Evolutionary conservation across 2,888 invertebrate species (phyloP).

Genomic region (Gastracanthus pulcherrimus): DNA sequence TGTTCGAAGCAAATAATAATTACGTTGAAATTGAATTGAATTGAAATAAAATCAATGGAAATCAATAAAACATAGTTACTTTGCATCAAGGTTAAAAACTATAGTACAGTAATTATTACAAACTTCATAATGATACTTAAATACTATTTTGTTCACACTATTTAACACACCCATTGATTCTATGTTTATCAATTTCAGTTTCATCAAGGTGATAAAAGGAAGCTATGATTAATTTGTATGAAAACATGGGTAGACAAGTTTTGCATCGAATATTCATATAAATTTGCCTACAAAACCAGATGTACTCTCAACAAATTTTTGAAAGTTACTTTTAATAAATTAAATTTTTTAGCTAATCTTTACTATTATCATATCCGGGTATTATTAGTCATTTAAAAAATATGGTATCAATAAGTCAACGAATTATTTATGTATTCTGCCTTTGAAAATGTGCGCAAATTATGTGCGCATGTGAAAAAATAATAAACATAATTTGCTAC

Average conservation of each 20-base stretch:
- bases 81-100: constrained; percentile 27
- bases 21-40: neutral
- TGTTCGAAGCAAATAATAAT: neutral
- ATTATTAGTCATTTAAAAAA: neutral
- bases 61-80: neutral
- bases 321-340: too few species aligned
- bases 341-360: too few species aligned
- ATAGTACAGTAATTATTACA: constrained; percentile 21
- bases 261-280: neutral
- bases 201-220: neutral
- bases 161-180: constrained; percentile 8
- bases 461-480: constrained; percentile 13
- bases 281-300: neutral
- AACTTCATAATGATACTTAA: neutral
- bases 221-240: neutral
- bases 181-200: neutral
- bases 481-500: constrained; percentile 14
- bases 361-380: too few species aligned
- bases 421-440: constrained; percentile 31
- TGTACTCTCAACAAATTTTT: neutral
- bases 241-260: neutral
- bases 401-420: constrained; percentile 30
- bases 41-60: neutral
- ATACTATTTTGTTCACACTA: constrained; percentile 1
- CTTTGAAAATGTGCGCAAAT: constrained; percentile 16